Base-by-base conservation (phyloP, 2,888 invertebrate species). In the Elmis aenea region DNA sequence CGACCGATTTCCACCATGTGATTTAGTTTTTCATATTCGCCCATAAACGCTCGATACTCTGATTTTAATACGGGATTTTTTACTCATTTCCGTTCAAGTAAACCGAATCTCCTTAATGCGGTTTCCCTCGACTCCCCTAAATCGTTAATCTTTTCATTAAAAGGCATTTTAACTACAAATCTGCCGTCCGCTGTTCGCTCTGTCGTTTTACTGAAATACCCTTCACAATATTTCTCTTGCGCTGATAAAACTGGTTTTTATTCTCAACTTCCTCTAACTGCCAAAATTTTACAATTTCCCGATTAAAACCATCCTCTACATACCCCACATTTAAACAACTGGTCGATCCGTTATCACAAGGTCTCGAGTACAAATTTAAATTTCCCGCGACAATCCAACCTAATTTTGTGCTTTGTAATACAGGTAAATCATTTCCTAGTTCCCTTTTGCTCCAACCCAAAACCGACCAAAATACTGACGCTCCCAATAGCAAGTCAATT, bases 21-120 rank as follows among this genome's bases (percentile, higher is more conserved):
- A 24, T 36, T 39, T 31, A 47, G 24, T 2, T 26, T n/a, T 9
- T 31, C 13, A 16, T 53, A 51, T 29, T 52, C 48, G 5, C 42
- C 14, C 42, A 52, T 51, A 12, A 54, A 51, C 8, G 44, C 11
- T 5, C 18, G 10, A 30, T 53, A 54, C 26, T 48, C 34, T 5
- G 6, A 13, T 18, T 32, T 44, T 12, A 50, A 14, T 20, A 29
- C 13, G 6, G 35, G 26, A 16, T 48, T 26, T 13, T 30, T 40
- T n/a, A n/a, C 20, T 10, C 50, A 33, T 26, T 40, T 42, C 16
- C 32, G 27, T 44, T 52, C 49, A 11, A 52, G 21, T 5, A 35
- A 12, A 5, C 40, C 9, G 32, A 54, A 50, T 20, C 47, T 23
- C 16, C 33, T 34, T 14, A 31, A 18, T 2, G 44, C 46, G 10